Evolutionary conservation across 1,140 invertebrate genomes (phyloP), one percentile per base, ranked within the genome.

Genomic region (Sminthurinus signatus): DNA sequence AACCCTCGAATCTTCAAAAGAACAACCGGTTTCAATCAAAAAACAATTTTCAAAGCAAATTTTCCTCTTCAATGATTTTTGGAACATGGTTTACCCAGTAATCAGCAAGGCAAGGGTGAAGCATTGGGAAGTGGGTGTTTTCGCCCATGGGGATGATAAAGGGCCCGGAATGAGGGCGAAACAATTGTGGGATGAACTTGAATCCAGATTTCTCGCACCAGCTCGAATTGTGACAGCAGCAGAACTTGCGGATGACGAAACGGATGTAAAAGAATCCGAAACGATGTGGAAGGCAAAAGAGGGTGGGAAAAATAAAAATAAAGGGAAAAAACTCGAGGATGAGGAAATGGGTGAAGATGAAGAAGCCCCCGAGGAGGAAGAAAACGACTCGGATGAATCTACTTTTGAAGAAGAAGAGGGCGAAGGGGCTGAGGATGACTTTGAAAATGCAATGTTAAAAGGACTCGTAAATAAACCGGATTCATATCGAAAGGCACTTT

Each of bases 1-100:
- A n/a, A n/a, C n/a, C n/a, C n/a, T n/a, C n/a, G n/a, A n/a, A n/a
- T n/a, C n/a, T n/a, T 2, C 1, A 36, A 27, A 28, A 10, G 21
- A 31, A 27, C 14, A 31, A 21, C 5, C 36, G 2, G n/a, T 17
- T 39, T 69, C 67, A 4, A 32, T 58, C 0, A 69, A 69, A 46
- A 48, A 44, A 14, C 21, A 29, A 19, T 69, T 69, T 48, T 48
- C 65, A 3, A 51, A 25, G 17, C 59, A 69, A 60, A 52, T 70
- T n/a, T 28, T 48, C 17, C 17, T 43, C 4, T 70, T 66, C 44
- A 54, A 66, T 29, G 57, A 66, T 15, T 61, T 66, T 51, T 70
- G 68, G 68, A 70, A 70, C 31, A 66, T 66, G 64, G 51, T 61
- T 39, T 54, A 63, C 15, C 68, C 68, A 2, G 58, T 70, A 1